Evolutionary conservation across 2,888 invertebrate genomes (phyloP), one percentile per base, ranked within the genome.

Genomic region (Cryptocheilus praepositus): DNA sequence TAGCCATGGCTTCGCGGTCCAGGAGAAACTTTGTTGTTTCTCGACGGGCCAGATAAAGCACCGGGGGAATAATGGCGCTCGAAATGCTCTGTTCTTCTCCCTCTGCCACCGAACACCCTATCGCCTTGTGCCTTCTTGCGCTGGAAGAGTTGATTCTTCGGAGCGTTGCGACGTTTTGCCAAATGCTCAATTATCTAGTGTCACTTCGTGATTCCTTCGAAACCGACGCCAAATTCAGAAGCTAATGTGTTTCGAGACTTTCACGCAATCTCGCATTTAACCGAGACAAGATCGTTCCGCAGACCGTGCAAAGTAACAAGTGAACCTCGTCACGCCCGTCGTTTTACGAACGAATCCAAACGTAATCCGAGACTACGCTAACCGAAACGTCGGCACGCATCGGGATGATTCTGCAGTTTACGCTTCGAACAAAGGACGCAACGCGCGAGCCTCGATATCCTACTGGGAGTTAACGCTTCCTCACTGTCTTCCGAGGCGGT

Each of bases 1-100:
- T 81, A 76, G 80, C 67, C 73, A 73, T 67, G 51, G 75, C 63
- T 67, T 54, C 76, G 64, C 46, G 69, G 62, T 73, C 59, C 67
- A 63, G 69, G 61, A 64, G 66, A 65, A 82, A 83, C 80, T 82
- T 83, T 36, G 36, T 81, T 81, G 79, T 81, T 80, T 80, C 74
- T 72, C 67, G 59, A 66, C 61, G 66, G 61, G 56, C 60, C 67
- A 64, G 77, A 82, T 80, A 79, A 81, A 80, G 68, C 67, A 68
- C 67, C 74, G 44, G 55, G 80, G 81, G 81, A 82, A 82, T 81
- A 72, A 73, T 71, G 79, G 79, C 67, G 71, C 36, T 36, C 11
- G 36, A 36, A 36, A 36, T 36, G 36, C 53, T 61, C 44, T 63
- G 56, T 44, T 56, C 56, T 36, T 45, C 56, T 52, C 16, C 22